These are phyloP conservation scores for Ondatra zibethicus DNA, from an alignment of 2,113 vertebrate species.

Conservation along the genomic window DNA sequence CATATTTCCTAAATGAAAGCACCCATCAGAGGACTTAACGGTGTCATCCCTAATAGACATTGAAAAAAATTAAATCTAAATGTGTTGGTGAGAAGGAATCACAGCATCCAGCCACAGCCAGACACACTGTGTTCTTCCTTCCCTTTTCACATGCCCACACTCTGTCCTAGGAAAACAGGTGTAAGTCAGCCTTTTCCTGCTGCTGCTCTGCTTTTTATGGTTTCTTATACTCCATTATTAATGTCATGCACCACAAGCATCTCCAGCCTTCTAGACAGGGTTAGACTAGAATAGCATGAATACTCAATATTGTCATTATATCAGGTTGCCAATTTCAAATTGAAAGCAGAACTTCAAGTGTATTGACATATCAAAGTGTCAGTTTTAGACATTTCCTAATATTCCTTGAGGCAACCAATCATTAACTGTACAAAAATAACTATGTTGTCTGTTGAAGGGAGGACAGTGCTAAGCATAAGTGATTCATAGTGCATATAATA, in stretches of 20 bases:
- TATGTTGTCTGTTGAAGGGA: background rate
- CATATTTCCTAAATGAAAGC: background rate
- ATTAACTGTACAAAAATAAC: background rate
- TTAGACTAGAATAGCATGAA: background rate
- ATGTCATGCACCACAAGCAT: background rate
- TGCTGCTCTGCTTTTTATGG: background rate
- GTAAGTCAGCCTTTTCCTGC: background rate
- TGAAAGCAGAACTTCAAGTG: background rate
- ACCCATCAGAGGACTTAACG: background rate
- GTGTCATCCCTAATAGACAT: background rate
- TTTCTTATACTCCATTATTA: background rate
- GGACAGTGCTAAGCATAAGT: background rate
- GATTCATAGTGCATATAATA: background rate
- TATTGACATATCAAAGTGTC: background rate
- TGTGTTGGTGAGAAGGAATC: background rate
- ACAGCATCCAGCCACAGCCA: background rate
- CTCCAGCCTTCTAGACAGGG: background rate
- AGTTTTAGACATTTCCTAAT: background rate
- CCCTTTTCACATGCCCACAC: background rate
- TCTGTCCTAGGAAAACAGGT: background rate
- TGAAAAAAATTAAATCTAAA: background rate
- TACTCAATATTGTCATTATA: background rate
- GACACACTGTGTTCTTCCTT: fast-evolving
- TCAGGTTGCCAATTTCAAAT: background rate
- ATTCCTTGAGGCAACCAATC: background rate